phyloP scores from a whole-genome alignment of 2,113 vertebrate species.

The Antennarius striatus region DNA sequence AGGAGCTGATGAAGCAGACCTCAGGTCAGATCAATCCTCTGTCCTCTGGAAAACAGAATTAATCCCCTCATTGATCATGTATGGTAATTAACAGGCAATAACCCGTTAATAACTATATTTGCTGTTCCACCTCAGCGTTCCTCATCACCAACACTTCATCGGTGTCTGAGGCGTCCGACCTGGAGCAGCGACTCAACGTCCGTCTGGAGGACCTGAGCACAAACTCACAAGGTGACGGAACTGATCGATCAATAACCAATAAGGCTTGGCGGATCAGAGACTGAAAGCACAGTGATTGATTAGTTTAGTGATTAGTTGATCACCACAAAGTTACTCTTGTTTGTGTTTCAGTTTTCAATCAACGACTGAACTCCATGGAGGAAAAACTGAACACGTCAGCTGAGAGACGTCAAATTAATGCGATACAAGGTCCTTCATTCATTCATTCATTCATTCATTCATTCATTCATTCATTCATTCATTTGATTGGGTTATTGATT shows the following conservation, averaged over 20 bases:
- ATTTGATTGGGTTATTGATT: not conserved
- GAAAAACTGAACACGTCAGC: not conserved
- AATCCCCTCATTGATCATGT: too few relatives aligned
- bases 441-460: not conserved
- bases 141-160: slow-evolving; percentile 20
- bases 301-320: too few relatives aligned
- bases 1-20: slow-evolving; percentile 47
- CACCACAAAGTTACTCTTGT: too few relatives aligned
- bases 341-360: slow-evolving; percentile 10
- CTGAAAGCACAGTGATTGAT: too few relatives aligned
- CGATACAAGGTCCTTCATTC: not conserved
- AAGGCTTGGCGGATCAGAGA: too few relatives aligned
- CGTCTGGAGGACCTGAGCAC: slow-evolving; percentile 10
- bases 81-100: too few relatives aligned
- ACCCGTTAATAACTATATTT: not conserved
- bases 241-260: not conserved
- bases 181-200: slow-evolving; percentile 7
- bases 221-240: slow-evolving; percentile 23
- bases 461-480: not conserved
- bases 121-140: slow-evolving; percentile 11
- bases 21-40: slow-evolving; percentile 48
- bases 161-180: not conserved
- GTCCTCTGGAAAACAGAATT: too few relatives aligned
- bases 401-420: not conserved
- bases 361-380: slow-evolving; percentile 1